Conservation (phyloP, 2,888 invertebrate genomes). For the Pinctada fucata region DNA sequence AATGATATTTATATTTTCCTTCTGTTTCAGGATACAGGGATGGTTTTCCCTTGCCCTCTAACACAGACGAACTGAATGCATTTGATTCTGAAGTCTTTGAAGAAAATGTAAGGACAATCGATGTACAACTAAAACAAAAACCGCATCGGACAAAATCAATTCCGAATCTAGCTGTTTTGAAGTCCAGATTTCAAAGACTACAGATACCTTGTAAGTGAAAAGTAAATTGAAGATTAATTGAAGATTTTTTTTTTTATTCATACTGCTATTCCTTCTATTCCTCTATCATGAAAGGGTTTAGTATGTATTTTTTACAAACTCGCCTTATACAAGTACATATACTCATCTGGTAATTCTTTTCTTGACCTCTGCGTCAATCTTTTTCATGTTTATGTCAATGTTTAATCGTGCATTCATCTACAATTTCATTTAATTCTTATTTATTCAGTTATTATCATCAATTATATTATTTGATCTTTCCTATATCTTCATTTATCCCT, state of each 20-base stretch:
- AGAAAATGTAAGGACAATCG: slow-evolving; percentile 31
- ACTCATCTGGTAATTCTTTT: too few relatives aligned
- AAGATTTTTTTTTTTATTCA: background rate
- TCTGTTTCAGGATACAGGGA: slow-evolving; percentile 43
- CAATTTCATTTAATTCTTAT: too few relatives aligned
- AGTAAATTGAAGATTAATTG: background rate
- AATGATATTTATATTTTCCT: background rate
- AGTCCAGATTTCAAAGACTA: slow-evolving; percentile 50
- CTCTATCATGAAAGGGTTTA: too few relatives aligned
- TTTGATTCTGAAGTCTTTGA: slow-evolving; percentile 61
- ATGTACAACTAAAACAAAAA: slow-evolving; percentile 26
- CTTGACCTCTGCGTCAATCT: too few relatives aligned
- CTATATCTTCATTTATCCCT: too few relatives aligned
- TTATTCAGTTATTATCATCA: too few relatives aligned
- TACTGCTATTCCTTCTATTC: background rate
- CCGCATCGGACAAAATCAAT: slow-evolving; percentile 38
- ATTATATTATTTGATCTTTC: too few relatives aligned
- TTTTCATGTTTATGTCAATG: too few relatives aligned
- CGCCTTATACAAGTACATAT: too few relatives aligned
- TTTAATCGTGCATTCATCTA: too few relatives aligned
- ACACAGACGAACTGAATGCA: slow-evolving; percentile 56
- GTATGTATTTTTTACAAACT: too few relatives aligned
- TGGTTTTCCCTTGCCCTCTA: slow-evolving; percentile 65
- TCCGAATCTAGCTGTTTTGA: slow-evolving; percentile 49
- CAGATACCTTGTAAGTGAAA: slow-evolving; percentile 1